phyloP scores from a whole-genome alignment of 2,888 invertebrate genomes.

The Aspidiotus destructor region DNA sequence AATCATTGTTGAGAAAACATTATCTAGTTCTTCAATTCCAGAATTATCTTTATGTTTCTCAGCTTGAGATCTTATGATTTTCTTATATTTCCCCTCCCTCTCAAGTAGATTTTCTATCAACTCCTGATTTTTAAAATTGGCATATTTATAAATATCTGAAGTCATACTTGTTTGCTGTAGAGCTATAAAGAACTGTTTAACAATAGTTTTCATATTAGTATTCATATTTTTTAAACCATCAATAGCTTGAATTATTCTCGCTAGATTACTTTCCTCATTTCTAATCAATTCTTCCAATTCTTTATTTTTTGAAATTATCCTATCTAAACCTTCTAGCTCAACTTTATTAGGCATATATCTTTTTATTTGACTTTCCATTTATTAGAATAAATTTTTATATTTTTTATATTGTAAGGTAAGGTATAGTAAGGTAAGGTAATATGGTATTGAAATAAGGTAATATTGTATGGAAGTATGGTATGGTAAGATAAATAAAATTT shows the following conservation, averaged over 20 bases:
- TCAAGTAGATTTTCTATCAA: slow-evolving; percentile 9
- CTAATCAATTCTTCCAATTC: slow-evolving; percentile 26
- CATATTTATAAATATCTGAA: slow-evolving; percentile 22
- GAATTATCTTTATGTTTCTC: slow-evolving; percentile 26
- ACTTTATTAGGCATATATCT: slow-evolving; percentile 23
- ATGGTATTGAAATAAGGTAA: slow-evolving; percentile 18
- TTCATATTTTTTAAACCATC: slow-evolving; percentile 29
- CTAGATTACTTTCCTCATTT: slow-evolving; percentile 22
- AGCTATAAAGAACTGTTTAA: slow-evolving; percentile 26
- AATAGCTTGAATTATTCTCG: slow-evolving; percentile 23
- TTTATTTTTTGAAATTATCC: slow-evolving; percentile 28
- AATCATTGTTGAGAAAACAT: slow-evolving; percentile 25
- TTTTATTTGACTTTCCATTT: slow-evolving; percentile 30
- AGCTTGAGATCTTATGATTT: slow-evolving; percentile 10
- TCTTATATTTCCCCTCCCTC: slow-evolving; percentile 11
- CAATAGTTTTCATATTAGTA: slow-evolving; percentile 25
- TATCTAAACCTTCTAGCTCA: slow-evolving; percentile 26
- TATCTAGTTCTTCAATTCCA: slow-evolving; percentile 20
- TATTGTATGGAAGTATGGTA: slow-evolving; percentile 23
- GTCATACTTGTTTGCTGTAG: slow-evolving; percentile 26
- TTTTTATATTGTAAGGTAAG: slow-evolving; percentile 7
- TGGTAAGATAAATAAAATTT: slow-evolving; percentile 9
- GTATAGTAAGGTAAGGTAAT: slow-evolving; percentile 17
- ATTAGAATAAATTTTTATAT: slow-evolving; percentile 25
- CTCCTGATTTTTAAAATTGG: slow-evolving; percentile 8